Percentiles rank a stretch among this genome's conserved stretches.
Conservation (phyloP, 2,797 vertebrate species). For the Clarias platycephalus region DNA sequence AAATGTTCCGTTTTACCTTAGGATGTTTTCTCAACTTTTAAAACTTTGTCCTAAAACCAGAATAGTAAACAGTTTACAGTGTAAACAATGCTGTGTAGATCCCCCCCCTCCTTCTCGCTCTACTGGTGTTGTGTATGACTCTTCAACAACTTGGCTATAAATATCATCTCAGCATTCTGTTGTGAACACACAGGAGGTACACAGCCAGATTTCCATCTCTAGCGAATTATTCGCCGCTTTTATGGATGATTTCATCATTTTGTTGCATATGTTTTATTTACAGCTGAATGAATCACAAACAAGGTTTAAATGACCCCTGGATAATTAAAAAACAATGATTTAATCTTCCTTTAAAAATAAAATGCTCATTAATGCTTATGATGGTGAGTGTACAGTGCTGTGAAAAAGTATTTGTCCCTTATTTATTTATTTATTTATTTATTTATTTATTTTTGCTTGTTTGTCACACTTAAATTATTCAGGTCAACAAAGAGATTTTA, state of each 20-base stretch:
- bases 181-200: constrained; percentile 31
- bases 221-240: constrained; percentile 36
- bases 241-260: constrained; percentile 35
- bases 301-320: constrained; percentile 19
- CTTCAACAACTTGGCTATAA: constrained; percentile 32
- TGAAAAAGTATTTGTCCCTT: too few relatives aligned
- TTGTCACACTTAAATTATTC: too few relatives aligned
- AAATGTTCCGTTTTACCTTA: background rate
- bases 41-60: constrained; percentile 7
- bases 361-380: background rate
- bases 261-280: constrained; percentile 25
- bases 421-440: too few relatives aligned
- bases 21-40: constrained; percentile 1
- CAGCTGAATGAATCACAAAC: constrained; percentile 8
- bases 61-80: constrained; percentile 10
- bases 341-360: background rate
- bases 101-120: background rate
- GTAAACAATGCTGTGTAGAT: constrained; percentile 1
- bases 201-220: constrained; percentile 24
- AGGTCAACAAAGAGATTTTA: too few relatives aligned
- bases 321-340: constrained; percentile 13
- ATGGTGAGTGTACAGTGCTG: background rate
- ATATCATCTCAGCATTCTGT: constrained; percentile 31
- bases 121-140: constrained; percentile 13
- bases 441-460: too few relatives aligned